Percentiles rank a stretch among this genome's conserved stretches.
phyloP scores from a whole-genome alignment of 2,888 invertebrate species.

The Cyrtodaria siliqua region DNA sequence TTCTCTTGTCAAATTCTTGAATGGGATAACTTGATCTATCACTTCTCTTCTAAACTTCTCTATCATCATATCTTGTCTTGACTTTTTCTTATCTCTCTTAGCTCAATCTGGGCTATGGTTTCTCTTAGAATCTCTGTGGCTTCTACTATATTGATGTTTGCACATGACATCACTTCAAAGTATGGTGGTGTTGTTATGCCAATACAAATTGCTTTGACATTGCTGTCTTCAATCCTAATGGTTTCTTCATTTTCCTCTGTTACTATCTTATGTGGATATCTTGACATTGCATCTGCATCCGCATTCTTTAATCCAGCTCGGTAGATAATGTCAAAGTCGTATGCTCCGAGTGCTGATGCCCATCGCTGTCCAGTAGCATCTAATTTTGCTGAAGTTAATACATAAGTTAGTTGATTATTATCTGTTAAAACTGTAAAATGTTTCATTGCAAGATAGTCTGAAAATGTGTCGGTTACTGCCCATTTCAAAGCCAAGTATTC shows the following conservation, averaged over 20 bases:
- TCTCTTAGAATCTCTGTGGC: constrained; percentile 11
- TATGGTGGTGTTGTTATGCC: not conserved
- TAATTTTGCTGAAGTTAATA: constrained; percentile 23
- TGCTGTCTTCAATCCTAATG: too few species aligned
- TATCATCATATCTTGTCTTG: constrained; percentile 15
- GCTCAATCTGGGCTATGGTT: constrained; percentile 3
- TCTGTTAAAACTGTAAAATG: constrained; percentile 41
- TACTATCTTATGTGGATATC: constrained; percentile 1
- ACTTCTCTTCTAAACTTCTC: constrained; percentile 17
- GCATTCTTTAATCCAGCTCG: constrained; percentile 9
- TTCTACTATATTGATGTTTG: constrained; percentile 15
- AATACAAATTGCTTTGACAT: constrained; percentile 7
- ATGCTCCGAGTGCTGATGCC: not conserved
- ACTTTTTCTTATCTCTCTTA: constrained; percentile 20
- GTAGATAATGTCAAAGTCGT: constrained; percentile 11
- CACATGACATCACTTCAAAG: not conserved
- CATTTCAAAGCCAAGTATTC: constrained; percentile 50
- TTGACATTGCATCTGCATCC: constrained; percentile 5
- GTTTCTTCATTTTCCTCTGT: too few species aligned
- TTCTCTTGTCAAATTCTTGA: not conserved
- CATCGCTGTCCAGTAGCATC: not conserved
- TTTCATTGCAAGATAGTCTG: constrained; percentile 34
- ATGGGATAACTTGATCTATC: not conserved
- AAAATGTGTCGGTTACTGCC: constrained; percentile 52
- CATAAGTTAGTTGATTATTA: constrained; percentile 49